phyloP scores from a whole-genome alignment of 2,113 vertebrate species.

The Pollachius pollachius region DNA sequence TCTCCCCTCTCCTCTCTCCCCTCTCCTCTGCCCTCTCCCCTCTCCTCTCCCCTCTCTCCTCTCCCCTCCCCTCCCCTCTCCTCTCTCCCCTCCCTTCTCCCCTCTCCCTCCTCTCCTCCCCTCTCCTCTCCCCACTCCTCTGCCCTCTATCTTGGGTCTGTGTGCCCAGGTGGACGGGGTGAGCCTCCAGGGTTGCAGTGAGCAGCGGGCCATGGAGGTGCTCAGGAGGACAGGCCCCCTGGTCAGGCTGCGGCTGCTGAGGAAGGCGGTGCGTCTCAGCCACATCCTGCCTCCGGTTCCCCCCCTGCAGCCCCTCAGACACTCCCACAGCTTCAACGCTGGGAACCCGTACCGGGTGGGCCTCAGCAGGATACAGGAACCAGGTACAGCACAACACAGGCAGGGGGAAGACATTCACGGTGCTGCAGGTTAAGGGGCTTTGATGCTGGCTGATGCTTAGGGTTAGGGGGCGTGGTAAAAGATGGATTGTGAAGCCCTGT shows the following conservation, averaged over 20 bases:
- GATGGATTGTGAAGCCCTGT: background rate
- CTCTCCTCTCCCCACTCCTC: slow-evolving; percentile 27
- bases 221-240: slow-evolving; percentile 83
- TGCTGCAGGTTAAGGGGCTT: background rate
- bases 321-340: slow-evolving; percentile 64
- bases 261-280: slow-evolving; percentile 59
- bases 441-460: background rate
- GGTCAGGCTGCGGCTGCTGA: slow-evolving; percentile 79
- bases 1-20: background rate
- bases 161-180: slow-evolving; percentile 85
- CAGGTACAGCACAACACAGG: slow-evolving; percentile 41
- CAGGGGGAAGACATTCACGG: background rate
- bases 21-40: background rate
- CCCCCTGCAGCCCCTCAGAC: slow-evolving; percentile 56
- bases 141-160: background rate
- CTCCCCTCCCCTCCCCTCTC: too few species aligned
- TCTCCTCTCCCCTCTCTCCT: too few species aligned
- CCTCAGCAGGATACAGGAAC: slow-evolving; percentile 61
- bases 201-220: slow-evolving; percentile 87
- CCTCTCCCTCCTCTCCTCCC: too few species aligned
- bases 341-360: slow-evolving; percentile 45
- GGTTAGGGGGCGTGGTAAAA: too few species aligned
- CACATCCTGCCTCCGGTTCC: slow-evolving; percentile 50
- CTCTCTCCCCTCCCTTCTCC: too few species aligned
- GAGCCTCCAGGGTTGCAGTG: slow-evolving; percentile 89